phyloP scores from a whole-genome alignment of 2,113 vertebrate species.

The Hydrochoerus hydrochaeris region DNA sequence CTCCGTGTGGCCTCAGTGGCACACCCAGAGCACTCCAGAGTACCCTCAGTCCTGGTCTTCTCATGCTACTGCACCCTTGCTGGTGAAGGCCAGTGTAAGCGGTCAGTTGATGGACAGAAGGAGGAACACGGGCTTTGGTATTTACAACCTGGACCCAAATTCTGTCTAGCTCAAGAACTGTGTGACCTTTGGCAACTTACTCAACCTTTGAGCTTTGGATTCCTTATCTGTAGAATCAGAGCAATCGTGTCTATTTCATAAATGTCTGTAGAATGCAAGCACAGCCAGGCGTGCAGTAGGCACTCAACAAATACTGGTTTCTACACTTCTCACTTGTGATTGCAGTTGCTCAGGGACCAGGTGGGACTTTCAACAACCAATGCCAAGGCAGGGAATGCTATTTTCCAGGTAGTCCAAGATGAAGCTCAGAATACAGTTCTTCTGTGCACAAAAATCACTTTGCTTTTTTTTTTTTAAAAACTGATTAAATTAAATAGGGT shows the following conservation, averaged over 20 bases:
- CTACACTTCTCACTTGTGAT: conserved; percentile 44
- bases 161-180: neutral
- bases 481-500: neutral
- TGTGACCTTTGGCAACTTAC: neutral
- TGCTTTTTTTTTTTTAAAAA: neutral
- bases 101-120: neutral
- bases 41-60: neutral
- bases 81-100: neutral
- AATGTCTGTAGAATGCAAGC: neutral
- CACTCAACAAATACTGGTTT: neutral
- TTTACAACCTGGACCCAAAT: neutral
- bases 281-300: conserved; percentile 48
- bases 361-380: conserved; percentile 55
- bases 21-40: neutral
- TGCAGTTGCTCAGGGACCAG: conserved; percentile 69
- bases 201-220: neutral
- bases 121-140: neutral
- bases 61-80: neutral
- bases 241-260: neutral
- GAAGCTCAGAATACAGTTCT: conserved; percentile 35
- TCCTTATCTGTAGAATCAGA: conserved; percentile 29
- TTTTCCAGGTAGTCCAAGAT: conserved; percentile 71
- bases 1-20: accelerated
- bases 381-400: conserved; percentile 71
- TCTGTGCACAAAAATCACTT: neutral